These are phyloP conservation scores for Melozone crissalis DNA, from an alignment of 2,113 vertebrate species.

Conservation along the genomic window DNA sequence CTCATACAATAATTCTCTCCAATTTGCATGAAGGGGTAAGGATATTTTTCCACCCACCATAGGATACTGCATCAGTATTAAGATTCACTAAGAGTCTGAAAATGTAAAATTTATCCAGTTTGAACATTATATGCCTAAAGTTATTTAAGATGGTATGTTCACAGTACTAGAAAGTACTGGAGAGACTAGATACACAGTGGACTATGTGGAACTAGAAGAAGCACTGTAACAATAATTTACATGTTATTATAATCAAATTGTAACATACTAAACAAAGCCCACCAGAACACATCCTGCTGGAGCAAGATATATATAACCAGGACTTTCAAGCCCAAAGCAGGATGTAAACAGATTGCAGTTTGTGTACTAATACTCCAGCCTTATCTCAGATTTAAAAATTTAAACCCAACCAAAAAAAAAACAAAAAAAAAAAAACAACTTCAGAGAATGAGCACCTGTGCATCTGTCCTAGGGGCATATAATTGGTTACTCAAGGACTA, in stretches of 20 bases:
- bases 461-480: conserved; percentile 69
- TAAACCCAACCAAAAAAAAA: not conserved
- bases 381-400: conserved; percentile 28
- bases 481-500: conserved; percentile 87
- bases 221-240: not conserved
- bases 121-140: fast-evolving
- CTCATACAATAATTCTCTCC: not conserved
- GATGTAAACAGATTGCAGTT: conserved; percentile 31
- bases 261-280: not conserved
- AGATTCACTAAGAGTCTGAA: not conserved
- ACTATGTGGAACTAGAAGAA: not conserved
- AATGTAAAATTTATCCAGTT: not conserved
- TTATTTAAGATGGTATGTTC: not conserved
- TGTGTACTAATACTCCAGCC: not conserved
- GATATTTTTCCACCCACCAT: not conserved
- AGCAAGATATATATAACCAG: not conserved
- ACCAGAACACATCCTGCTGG: not conserved
- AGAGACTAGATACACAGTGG: not conserved
- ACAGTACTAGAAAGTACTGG: not conserved
- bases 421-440: not conserved
- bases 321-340: not conserved
- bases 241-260: not conserved
- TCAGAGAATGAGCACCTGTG: conserved; percentile 49
- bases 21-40: not conserved
- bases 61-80: not conserved